phyloP scores from a whole-genome alignment of 2,113 vertebrate genomes.

The Chlamydotis undulata region DNA sequence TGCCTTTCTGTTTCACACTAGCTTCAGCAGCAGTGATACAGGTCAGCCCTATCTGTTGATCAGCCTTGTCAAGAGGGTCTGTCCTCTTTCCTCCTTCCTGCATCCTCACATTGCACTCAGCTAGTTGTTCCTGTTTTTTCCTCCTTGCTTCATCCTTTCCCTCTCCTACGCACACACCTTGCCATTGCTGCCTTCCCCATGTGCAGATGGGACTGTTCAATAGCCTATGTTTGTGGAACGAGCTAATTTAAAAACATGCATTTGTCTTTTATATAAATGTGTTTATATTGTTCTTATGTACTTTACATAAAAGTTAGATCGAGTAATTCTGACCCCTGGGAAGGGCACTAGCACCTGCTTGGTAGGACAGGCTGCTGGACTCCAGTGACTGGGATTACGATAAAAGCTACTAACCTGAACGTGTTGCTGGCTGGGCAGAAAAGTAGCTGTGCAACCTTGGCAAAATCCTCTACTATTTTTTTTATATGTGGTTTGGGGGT shows the following conservation, averaged over 20 bases:
- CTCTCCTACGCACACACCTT: rapidly evolving
- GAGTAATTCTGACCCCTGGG: not conserved
- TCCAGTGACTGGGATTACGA: not conserved
- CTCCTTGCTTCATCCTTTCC: not conserved
- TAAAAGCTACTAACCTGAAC: not conserved
- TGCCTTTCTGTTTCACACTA: not conserved
- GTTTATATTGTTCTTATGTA: not conserved
- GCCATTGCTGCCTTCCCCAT: not conserved
- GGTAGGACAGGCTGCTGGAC: not conserved
- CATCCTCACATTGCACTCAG: not conserved
- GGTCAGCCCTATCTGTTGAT: not conserved
- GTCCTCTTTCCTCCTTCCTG: not conserved
- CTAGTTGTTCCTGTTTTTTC: not conserved
- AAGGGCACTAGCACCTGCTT: not conserved
- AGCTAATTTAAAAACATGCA: not conserved
- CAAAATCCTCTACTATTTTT: not conserved
- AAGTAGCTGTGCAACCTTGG: not conserved
- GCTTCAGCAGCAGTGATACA: not conserved
- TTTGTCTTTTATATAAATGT: not conserved
- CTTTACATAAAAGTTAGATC: not conserved
- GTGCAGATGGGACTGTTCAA: not conserved
- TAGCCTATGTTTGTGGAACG: not conserved
- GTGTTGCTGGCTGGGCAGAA: not conserved
- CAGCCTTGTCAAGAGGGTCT: not conserved
- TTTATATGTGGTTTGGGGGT: not conserved